phyloP scores from a whole-genome alignment of 2,797 vertebrate genomes.

The Fistularia commersonii region DNA sequence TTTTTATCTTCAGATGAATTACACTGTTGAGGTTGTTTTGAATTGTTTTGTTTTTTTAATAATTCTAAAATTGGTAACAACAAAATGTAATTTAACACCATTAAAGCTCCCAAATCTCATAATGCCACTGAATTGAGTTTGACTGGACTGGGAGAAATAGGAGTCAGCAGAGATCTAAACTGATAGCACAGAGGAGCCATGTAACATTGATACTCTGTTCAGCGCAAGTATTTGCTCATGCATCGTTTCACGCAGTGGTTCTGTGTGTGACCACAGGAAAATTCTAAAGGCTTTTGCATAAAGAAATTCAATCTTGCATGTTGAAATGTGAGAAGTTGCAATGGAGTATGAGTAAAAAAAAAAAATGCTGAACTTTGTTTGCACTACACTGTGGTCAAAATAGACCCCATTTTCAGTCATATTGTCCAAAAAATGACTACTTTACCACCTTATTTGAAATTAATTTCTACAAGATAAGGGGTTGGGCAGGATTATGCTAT shows the following conservation, averaged over 20 bases:
- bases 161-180: background rate
- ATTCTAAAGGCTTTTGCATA: constrained; percentile 61
- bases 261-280: constrained; percentile 54
- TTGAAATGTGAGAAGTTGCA: constrained; percentile 63
- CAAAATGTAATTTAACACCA: no score
- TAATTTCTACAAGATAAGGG: no score
- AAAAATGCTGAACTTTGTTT: constrained; percentile 39
- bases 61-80: no score
- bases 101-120: no score
- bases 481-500: no score
- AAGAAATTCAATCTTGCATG: constrained; percentile 58
- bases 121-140: no score
- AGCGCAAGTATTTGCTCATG: constrained; percentile 38
- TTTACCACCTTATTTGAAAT: no score
- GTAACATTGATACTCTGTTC: background rate
- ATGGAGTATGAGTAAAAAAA: constrained; percentile 25
- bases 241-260: constrained; percentile 42
- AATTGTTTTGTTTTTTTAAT: no score
- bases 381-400: constrained; percentile 1
- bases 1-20: no score
- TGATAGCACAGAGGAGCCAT: background rate
- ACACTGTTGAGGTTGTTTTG: no score
- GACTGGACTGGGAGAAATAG: background rate
- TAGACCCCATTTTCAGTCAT: no score
- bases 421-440: no score